phyloP scores from a whole-genome alignment of 2,888 invertebrate genomes.

The Cheilosia soror region DNA sequence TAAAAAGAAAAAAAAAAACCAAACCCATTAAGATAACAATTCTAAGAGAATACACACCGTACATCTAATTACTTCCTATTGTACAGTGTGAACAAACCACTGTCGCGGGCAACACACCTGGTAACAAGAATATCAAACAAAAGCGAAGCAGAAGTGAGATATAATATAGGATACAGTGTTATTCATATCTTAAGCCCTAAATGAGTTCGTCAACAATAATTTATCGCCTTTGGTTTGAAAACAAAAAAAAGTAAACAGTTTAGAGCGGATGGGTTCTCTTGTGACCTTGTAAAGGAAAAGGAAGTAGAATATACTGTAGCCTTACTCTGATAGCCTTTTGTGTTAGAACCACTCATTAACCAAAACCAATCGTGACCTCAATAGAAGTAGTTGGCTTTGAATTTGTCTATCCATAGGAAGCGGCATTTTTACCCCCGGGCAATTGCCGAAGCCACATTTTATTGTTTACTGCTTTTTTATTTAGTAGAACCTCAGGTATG shows the following conservation, averaged over 20 bases:
- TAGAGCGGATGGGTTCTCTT: background rate
- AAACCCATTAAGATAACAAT: slow-evolving; percentile 60
- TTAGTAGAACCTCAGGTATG: background rate
- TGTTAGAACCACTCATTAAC: background rate
- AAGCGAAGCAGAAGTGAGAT: slow-evolving; percentile 13
- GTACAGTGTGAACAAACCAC: slow-evolving; percentile 11
- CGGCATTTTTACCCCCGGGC: slow-evolving; percentile 11
- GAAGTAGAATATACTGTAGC: background rate
- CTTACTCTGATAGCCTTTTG: background rate
- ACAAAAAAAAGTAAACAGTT: background rate
- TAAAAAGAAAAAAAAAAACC: slow-evolving; percentile 30
- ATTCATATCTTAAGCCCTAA: slow-evolving; percentile 14
- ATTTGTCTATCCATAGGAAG: slow-evolving; percentile 8
- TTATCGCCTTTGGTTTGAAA: slow-evolving; percentile 1
- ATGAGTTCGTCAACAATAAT: slow-evolving; percentile 26
- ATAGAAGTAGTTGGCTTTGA: slow-evolving; percentile 27
- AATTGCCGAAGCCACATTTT: background rate
- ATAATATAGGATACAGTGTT: slow-evolving; percentile 26
- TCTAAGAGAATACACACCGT: slow-evolving; percentile 25
- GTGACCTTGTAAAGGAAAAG: slow-evolving; percentile 33
- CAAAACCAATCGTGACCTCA: slow-evolving; percentile 35
- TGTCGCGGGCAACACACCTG: slow-evolving; percentile 15
- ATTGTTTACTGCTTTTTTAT: background rate
- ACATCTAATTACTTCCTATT: slow-evolving; percentile 53
- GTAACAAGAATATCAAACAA: slow-evolving; percentile 9